Percentiles rank a stretch among this genome's conserved stretches.
Evolutionary conservation across 1,140 invertebrate genomes (phyloP).

Genomic region (Drosophila ogumai): DNA sequence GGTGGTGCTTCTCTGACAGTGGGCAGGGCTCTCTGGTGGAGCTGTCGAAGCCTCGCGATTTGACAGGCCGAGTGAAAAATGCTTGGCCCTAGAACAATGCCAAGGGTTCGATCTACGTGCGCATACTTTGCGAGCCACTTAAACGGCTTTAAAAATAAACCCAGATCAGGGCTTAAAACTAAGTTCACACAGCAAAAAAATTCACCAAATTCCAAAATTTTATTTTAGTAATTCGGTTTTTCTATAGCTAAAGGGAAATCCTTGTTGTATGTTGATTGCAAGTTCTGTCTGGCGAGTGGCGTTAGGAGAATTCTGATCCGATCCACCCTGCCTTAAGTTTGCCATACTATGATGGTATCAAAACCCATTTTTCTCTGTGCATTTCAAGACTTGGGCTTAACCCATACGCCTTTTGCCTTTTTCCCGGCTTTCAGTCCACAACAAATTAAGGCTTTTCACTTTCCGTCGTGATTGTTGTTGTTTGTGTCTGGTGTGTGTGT

Average conservation of each 20-base stretch:
- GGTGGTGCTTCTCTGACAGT: conserved; percentile 23
- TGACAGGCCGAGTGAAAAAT: conserved; percentile 72
- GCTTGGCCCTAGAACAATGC: conserved; percentile 65
- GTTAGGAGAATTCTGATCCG: too few relatives aligned
- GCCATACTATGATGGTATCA: neutral
- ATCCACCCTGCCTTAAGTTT: too few relatives aligned
- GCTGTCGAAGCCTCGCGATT: conserved; percentile 62
- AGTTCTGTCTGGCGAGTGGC: too few relatives aligned
- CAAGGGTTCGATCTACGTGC: conserved; percentile 50
- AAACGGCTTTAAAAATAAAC: conserved; percentile 79
- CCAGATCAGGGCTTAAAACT: conserved; percentile 1
- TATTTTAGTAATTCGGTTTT: too few relatives aligned
- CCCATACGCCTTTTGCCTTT: conserved; percentile 20
- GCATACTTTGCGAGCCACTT: conserved; percentile 62
- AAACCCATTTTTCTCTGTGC: neutral
- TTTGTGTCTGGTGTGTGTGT: conserved; percentile 33
- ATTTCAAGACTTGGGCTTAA: conserved; percentile 24
- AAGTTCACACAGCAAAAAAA: neutral
- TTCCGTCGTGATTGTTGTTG: conserved; percentile 50
- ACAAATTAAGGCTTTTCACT: conserved; percentile 79
- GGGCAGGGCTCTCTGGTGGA: conserved; percentile 37
- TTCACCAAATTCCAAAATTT: neutral
- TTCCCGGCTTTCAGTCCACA: conserved; percentile 12
- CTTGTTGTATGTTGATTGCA: too few relatives aligned
- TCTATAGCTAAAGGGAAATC: too few relatives aligned